Percentiles rank a stretch among this genome's conserved stretches.
Conservation (phyloP, 2,113 vertebrate species). For the Lepisosteus osseus region DNA sequence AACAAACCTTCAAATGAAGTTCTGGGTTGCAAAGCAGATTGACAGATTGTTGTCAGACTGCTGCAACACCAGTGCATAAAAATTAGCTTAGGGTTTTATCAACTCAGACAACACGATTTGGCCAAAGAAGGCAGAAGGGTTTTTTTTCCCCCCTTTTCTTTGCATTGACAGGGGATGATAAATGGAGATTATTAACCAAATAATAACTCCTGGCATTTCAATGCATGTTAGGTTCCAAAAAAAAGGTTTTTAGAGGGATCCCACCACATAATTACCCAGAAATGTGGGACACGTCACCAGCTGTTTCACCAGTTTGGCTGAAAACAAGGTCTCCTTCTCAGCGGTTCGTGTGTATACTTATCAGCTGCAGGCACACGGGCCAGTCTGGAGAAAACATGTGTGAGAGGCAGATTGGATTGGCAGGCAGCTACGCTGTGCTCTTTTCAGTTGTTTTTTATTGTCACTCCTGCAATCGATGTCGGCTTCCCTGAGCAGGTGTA, state of each 20-base stretch:
- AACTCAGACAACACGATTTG: slow-evolving; percentile 19
- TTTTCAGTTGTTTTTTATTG: background rate
- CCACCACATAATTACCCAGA: slow-evolving; percentile 54
- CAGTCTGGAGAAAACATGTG: slow-evolving; percentile 14
- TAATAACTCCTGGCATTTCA: slow-evolving; percentile 49
- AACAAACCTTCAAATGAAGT: no score
- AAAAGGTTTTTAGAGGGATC: slow-evolving; percentile 41
- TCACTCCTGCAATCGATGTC: no score
- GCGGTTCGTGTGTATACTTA: slow-evolving; percentile 11
- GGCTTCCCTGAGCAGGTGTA: no score
- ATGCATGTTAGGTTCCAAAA: slow-evolving; percentile 30
- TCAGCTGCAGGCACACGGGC: slow-evolving; percentile 29
- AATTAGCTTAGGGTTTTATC: slow-evolving; percentile 1
- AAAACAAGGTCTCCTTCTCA: slow-evolving; percentile 24
- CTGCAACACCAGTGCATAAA: slow-evolving; percentile 38
- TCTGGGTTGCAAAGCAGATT: no score
- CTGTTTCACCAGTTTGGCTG: slow-evolving; percentile 51
- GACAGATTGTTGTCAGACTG: background rate
- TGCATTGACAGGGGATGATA: slow-evolving; percentile 63
- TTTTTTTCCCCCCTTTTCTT: slow-evolving; percentile 30
- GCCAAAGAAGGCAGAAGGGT: slow-evolving; percentile 26
- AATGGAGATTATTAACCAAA: slow-evolving; percentile 60
- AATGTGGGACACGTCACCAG: slow-evolving; percentile 49
- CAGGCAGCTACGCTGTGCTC: slow-evolving; percentile 24
- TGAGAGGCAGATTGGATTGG: slow-evolving; percentile 51